Percentiles rank a stretch among this genome's conserved stretches.
phyloP scores from a whole-genome alignment of 2,888 invertebrate species.

The Cynaeus angustus region DNA sequence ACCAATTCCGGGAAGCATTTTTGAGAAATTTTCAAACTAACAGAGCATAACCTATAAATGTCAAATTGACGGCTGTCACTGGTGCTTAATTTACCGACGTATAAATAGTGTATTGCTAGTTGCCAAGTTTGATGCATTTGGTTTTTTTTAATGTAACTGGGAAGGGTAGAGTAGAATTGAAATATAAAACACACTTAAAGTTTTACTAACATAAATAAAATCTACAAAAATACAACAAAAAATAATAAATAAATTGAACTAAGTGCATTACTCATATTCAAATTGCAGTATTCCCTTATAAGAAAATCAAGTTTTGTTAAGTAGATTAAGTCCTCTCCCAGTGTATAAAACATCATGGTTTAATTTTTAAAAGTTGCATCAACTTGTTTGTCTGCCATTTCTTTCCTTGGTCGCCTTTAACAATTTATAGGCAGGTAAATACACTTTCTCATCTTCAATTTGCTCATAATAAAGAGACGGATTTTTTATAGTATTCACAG shows the following conservation, averaged over 20 bases:
- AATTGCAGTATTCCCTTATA: not conserved
- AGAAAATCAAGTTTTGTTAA: not conserved
- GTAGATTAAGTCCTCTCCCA: not conserved
- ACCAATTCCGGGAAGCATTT: conserved; percentile 95
- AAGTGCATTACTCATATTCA: not conserved
- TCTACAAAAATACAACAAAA: not conserved
- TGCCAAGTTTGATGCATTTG: too few species aligned
- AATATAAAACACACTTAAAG: too few species aligned
- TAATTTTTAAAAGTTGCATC: conserved; percentile 8
- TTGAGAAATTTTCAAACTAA: not conserved
- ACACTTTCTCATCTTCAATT: conserved; percentile 71
- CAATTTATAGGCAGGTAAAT: conserved; percentile 84
- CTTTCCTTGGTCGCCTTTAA: conserved; percentile 78
- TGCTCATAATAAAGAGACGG: conserved; percentile 77
- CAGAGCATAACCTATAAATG: not conserved
- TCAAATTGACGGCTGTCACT: not conserved
- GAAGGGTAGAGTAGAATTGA: too few species aligned
- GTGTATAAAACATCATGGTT: not conserved
- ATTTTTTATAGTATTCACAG: conserved; percentile 87
- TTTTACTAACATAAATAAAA: not conserved
- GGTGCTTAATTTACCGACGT: too few species aligned
- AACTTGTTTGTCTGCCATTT: conserved; percentile 71
- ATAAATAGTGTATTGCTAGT: too few species aligned
- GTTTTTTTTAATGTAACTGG: too few species aligned
- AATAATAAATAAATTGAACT: not conserved